Base-by-base conservation (phyloP, 2,888 invertebrate species). In the Drosophila infuscata region DNA sequence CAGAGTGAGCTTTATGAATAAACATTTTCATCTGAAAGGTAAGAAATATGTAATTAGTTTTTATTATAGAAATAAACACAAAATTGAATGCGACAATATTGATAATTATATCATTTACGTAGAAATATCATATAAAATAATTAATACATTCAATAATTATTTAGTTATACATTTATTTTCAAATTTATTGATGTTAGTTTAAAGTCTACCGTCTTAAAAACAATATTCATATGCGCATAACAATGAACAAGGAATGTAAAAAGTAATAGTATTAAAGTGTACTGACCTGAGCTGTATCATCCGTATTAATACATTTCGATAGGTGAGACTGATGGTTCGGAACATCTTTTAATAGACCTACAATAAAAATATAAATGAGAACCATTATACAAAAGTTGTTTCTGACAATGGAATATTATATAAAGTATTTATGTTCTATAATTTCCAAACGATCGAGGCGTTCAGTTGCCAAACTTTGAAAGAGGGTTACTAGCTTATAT, bases 291-390 rank as follows among this genome's bases (percentile, higher is more conserved):
- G 95, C 94, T 79, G 95, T 94, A 93, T 97, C 97, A 48, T 94
- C 94, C 7, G 91, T 74, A 46, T 96, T 94, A 8, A 96, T 95
- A 52, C 95, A 95, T 17, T 95, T 94, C 9, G 95, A 93, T 35
- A 97, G 94, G 68, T 95, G 93, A 80, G 95, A 95, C 84, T 97
- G 96, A 5, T 96, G 95, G 56, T 95, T 95, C 33, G 97, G 95
- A 81, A 97, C 95, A 93, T 97, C 97, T 77, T 94, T 94, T 64
- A 97, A 93, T 58, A 96, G 93, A 74, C 95, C 93, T 93, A 46
- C 54, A 68, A 65, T 17, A 32, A 35, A 65, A 67, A 32, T 9
- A 43, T 33, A 17, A 5, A 17, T 57, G 20, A 25, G 25, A 46
- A 15, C 46, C 20, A 20, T n/a, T 25, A 46, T 38, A 41, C 15